Base-by-base conservation (phyloP, 2,888 invertebrate genomes). In the Rotaria socialis region DNA sequence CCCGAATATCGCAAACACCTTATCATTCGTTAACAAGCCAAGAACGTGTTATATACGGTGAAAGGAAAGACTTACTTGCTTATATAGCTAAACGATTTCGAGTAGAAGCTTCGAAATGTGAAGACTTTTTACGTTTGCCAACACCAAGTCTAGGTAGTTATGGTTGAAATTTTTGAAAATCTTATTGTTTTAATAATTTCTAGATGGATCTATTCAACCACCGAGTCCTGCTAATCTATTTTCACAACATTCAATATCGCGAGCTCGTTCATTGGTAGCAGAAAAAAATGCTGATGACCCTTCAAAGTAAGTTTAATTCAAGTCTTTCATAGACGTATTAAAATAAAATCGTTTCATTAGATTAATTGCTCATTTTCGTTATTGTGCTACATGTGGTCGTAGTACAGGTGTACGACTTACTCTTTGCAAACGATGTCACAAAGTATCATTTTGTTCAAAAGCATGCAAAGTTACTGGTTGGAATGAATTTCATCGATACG, bases 341-440 rank as follows among this genome's bases (percentile, higher is more conserved):
- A 50, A 52, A 16, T 52, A 35, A 35, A 35, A 35, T 35, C 35
- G 35, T 52, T 52, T 0, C 14, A 52, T 16, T 52, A 56, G 24
- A 56, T 2, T 56, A 56, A 24, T 35, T 35, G 35, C 16, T 24
- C 43, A 43, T 24, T 85, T 85, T 43, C 85, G 56, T 85, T 58
- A 56, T 85, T 91, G 91, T 87, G 91, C 91, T 87, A 90, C 91
- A 87, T 91, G 91, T 88, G 91, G 91, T n/a, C 88, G 91, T 7
- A 90, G 90, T 0, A 90, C 91, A 16, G 90, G 90, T 67, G 90
- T 91, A 5, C 88, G 90, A 50, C 89, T 91, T 88, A 89, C 90
- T 14, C 89, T 90, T 8, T 91, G 91, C 88, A 90, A 91, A 5
- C 88, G 91, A 35, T 91, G 91, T 88, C 91, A 91, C 87, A 91